Evolutionary conservation across 1,140 invertebrate species (phyloP), one percentile per base, ranked within the genome.

Genomic region (Pantala flavescens): DNA sequence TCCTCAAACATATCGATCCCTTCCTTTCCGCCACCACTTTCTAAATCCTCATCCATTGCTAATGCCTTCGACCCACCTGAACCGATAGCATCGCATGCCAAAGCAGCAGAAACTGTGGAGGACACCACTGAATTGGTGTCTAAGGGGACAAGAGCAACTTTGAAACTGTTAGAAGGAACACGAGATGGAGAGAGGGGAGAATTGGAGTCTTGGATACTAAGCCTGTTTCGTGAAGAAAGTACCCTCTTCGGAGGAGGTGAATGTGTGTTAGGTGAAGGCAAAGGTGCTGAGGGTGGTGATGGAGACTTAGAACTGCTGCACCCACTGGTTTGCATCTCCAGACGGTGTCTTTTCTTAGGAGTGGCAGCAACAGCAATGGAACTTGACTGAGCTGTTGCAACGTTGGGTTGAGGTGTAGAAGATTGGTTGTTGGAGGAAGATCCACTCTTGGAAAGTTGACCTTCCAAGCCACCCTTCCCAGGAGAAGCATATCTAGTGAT

Each of bases 311-410:
- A 21, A 63, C n/a, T 63, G 49, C 49, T 19, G 49, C 49, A 19
- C 14, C 49, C n/a, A 14, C 71, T 74, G 42, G 76, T 78, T 19
- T 78, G 77, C 23, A 84, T 83, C 73, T 84, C 82, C 63, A 87
- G 81, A 36, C 87, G 80, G 77, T 87, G 87, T 12, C 87, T 80
- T 76, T 89, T 89, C 77, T 89, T 89, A 0, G 88, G 87, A 0
- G 87, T 87, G 7, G 85, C 83, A 5, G 83, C 81, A 24, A 83
- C 80, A 19, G 77, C 76, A 23, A 80, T 80, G 28, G 81, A 80
- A 12, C 79, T 78, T 75, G 23, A 73, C 72, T 80, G 81, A 28
- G 75, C 63, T n/a, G 80, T 79, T 63, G 79, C 81, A 9, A 80
- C 78, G 28, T 80, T 79, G 77, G 77, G 74, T 73, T 78, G 76